phyloP scores from a whole-genome alignment of 2,888 invertebrate species.

The Rhamphomyia laevipes region DNA sequence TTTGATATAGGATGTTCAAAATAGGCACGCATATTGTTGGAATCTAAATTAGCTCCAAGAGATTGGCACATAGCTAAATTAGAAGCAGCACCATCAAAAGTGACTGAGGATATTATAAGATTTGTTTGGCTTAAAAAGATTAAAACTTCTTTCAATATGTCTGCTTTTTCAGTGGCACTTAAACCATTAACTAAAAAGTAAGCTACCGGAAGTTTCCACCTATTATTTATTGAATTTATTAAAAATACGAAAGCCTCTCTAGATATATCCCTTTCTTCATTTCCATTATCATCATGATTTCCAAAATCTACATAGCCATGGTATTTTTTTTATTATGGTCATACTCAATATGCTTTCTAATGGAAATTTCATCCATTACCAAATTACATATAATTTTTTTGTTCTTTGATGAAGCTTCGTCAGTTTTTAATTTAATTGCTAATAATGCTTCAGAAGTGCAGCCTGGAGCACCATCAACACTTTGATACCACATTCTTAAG shows the following conservation, averaged over 20 bases:
- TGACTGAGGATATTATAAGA: too few relatives aligned
- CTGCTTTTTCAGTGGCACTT: too few relatives aligned
- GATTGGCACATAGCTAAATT: too few relatives aligned
- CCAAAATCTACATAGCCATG: neutral
- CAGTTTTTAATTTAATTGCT: neutral
- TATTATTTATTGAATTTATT: too few relatives aligned
- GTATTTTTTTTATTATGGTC: neutral
- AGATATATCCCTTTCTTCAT: neutral
- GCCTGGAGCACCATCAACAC: conserved; percentile 23
- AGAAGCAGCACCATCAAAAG: too few relatives aligned
- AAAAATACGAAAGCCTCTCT: neutral
- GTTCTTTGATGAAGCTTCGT: neutral
- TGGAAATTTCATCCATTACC: neutral
- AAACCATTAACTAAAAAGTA: too few relatives aligned
- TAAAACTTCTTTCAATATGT: too few relatives aligned
- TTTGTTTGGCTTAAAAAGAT: too few relatives aligned
- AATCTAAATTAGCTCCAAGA: too few relatives aligned
- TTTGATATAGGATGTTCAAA: too few relatives aligned
- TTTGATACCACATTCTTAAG: conserved; percentile 24
- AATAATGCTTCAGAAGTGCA: conserved; percentile 14
- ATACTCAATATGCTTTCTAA: neutral
- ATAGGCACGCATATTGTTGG: neutral
- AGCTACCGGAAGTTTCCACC: too few relatives aligned
- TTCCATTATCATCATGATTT: neutral
- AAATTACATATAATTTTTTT: neutral